A percentile compares a stretch with the other conserved stretches of the same genome.
Evolutionary conservation across 2,113 vertebrate genomes (phyloP).

Genomic region (Petaurus breviceps): DNA sequence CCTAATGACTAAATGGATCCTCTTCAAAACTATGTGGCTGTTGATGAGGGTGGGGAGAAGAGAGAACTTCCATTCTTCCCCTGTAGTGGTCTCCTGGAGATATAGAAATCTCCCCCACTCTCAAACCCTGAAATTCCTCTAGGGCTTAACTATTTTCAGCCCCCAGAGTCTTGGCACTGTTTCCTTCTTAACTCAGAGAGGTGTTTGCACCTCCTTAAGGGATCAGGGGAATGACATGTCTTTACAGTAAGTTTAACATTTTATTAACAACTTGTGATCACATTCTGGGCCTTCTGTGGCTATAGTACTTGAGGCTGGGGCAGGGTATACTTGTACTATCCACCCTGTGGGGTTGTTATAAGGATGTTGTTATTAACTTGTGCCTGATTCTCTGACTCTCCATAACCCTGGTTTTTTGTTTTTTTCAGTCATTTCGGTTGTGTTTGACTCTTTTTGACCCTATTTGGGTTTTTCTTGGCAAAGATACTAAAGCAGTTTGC

Average conservation of each 20-base stretch:
- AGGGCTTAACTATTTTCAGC: not conserved
- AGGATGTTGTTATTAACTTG: not conserved
- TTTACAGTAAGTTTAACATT: not conserved
- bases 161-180: not conserved
- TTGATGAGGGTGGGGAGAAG: not conserved
- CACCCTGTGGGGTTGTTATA: not conserved
- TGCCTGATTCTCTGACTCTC: not conserved
- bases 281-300: not conserved
- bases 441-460: no score
- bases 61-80: not conserved
- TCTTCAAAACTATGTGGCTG: not conserved
- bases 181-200: not conserved
- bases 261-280: not conserved
- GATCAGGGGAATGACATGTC: not conserved
- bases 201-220: not conserved
- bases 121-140: not conserved
- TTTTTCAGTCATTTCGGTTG: not conserved
- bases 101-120: not conserved
- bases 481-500: not conserved
- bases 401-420: not conserved
- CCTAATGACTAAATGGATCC: not conserved
- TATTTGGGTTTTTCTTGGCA: not conserved
- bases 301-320: not conserved
- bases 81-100: not conserved
- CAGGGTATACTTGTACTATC: not conserved